These are phyloP conservation scores for Lasioglossum villosulum DNA, from an alignment of 2,888 invertebrate species.

Conservation along the genomic window DNA sequence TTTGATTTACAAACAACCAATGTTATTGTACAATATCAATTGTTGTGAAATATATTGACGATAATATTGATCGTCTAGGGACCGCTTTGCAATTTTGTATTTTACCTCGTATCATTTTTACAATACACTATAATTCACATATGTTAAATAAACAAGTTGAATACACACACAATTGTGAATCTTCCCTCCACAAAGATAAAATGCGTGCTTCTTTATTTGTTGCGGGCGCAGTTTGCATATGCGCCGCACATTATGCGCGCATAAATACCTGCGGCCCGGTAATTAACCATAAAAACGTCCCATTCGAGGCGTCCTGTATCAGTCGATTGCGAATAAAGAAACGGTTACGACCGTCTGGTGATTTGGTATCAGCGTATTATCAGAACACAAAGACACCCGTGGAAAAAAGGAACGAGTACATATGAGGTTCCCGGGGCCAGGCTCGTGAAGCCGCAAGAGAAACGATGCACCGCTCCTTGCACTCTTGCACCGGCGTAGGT, in stretches of 20 bases:
- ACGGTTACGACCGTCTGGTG: neutral
- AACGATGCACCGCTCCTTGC: constrained; percentile 17
- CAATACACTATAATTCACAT: too few species aligned
- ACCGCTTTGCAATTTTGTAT: too few species aligned
- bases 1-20: too few species aligned
- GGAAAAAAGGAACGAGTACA: neutral
- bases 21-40: too few species aligned
- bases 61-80: too few species aligned
- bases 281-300: constrained; percentile 4
- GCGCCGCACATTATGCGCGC: neutral
- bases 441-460: neutral
- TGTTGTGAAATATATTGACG: too few species aligned
- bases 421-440: neutral
- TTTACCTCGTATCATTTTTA: too few species aligned
- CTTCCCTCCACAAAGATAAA: neutral
- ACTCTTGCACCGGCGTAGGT: constrained; percentile 32
- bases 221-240: neutral
- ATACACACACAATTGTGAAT: neutral
- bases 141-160: too few species aligned
- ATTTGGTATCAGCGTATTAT: neutral
- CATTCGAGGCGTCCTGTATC: neutral
- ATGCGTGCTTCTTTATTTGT: neutral
- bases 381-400: neutral
- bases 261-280: neutral
- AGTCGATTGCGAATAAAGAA: neutral